phyloP scores from a whole-genome alignment of 2,888 invertebrate genomes.

The Seira ritae region DNA sequence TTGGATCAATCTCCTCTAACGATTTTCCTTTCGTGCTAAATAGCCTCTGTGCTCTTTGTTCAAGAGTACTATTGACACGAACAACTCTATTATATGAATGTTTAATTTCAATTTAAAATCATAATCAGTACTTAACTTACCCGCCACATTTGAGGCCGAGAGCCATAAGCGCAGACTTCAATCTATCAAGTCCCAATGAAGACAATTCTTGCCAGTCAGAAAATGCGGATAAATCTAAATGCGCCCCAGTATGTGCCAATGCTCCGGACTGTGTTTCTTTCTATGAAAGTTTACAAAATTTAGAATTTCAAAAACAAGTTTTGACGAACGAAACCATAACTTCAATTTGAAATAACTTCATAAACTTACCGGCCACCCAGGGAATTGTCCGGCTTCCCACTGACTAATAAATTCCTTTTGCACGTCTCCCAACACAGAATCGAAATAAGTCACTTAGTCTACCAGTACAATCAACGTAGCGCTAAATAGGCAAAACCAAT shows the following conservation, averaged over 20 bases:
- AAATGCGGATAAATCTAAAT: slow-evolving; percentile 98
- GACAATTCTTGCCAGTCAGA: slow-evolving; percentile 98
- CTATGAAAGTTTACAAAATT: slow-evolving; percentile 77
- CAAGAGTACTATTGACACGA: slow-evolving; percentile 82
- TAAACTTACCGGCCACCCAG: slow-evolving; percentile 91
- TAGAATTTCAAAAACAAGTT: too few relatives aligned
- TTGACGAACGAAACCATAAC: too few relatives aligned
- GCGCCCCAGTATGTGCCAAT: slow-evolving; percentile 94
- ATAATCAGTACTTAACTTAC: slow-evolving; percentile 75
- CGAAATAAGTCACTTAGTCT: slow-evolving; percentile 81
- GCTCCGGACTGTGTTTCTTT: slow-evolving; percentile 95
- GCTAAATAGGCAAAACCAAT: slow-evolving; percentile 76
- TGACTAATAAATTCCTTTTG: slow-evolving; percentile 88
- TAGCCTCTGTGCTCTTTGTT: slow-evolving; percentile 96
- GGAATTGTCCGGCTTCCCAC: slow-evolving; percentile 93
- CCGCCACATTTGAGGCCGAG: slow-evolving; percentile 98
- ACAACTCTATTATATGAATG: slow-evolving; percentile 23
- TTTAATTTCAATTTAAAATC: slow-evolving; percentile 13
- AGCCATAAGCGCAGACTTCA: slow-evolving; percentile 98
- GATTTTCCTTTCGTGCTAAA: slow-evolving; percentile 93
- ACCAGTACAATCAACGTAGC: slow-evolving; percentile 85
- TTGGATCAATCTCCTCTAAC: slow-evolving; percentile 92
- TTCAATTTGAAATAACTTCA: neutral
- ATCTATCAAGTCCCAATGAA: slow-evolving; percentile 95
- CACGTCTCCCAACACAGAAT: slow-evolving; percentile 86